These are phyloP conservation scores for Damaliscus lunatus DNA, from an alignment of 2,113 vertebrate genomes.

Conservation along the genomic window DNA sequence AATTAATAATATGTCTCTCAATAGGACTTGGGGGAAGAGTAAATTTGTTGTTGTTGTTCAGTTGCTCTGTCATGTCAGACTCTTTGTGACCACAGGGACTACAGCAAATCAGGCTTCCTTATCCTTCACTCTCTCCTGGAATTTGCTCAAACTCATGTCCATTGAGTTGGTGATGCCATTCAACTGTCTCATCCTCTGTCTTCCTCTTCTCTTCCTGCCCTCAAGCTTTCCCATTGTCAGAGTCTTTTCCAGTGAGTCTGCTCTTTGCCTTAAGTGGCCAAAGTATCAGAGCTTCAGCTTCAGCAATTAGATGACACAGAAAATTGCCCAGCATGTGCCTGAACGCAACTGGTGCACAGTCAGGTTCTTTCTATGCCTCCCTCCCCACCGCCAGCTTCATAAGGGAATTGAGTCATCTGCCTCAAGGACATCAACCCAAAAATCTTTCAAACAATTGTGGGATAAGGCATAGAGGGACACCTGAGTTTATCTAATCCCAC, in stretches of 20 bases:
- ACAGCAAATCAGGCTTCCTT: background rate
- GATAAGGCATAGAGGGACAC: background rate
- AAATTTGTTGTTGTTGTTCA: background rate
- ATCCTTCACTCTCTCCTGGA: background rate
- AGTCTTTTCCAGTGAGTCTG: background rate
- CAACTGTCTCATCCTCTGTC: background rate
- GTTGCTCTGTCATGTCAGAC: background rate
- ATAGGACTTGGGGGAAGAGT: background rate
- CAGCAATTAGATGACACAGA: background rate
- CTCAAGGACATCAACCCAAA: background rate
- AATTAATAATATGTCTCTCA: background rate
- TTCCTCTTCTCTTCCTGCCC: background rate
- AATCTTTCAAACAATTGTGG: background rate
- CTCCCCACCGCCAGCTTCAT: background rate
- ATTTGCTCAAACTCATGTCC: background rate
- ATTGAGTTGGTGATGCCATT: background rate
- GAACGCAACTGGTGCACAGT: background rate
- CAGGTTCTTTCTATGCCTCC: fast-evolving
- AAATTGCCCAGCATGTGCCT: background rate
- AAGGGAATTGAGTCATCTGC: background rate
- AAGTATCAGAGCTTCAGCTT: background rate
- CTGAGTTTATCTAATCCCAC: background rate
- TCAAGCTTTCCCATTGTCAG: background rate
- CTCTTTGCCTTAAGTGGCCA: background rate
- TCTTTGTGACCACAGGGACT: background rate